A percentile compares a stretch with the other conserved stretches of the same genome.
phyloP scores from a whole-genome alignment of 1,140 invertebrate genomes.

The Pseudomyrmex flavicornis region DNA sequence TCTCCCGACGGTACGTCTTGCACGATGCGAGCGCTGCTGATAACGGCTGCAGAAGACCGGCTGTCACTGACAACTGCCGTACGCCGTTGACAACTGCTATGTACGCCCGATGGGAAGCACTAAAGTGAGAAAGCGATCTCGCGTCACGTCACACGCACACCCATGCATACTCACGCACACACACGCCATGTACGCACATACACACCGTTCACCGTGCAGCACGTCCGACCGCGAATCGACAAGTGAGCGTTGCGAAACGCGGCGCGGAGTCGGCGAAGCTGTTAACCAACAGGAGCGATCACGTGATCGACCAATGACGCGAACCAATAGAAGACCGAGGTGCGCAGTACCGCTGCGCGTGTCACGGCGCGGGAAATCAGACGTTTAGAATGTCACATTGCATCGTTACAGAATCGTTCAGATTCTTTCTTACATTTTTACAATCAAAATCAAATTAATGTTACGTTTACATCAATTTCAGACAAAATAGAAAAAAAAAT shows the following conservation, averaged over 20 bases:
- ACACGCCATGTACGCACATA: too few relatives aligned
- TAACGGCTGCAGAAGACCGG: not conserved
- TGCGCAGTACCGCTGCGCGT: too few relatives aligned
- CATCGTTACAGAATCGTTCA: not conserved
- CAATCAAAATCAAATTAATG: not conserved
- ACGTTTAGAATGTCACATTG: conserved; percentile 4
- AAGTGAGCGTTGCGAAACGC: not conserved
- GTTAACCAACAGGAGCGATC: not conserved
- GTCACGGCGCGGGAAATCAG: conserved; percentile 2
- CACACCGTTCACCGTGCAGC: too few relatives aligned
- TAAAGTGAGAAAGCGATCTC: not conserved
- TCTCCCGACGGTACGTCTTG: not conserved
- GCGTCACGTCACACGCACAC: not conserved
- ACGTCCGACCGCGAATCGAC: conserved; percentile 6
- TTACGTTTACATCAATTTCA: too few relatives aligned
- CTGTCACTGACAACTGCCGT: conserved; percentile 26
- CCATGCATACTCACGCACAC: not conserved
- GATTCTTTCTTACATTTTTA: not conserved
- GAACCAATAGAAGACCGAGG: not conserved
- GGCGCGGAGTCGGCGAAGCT: not conserved
- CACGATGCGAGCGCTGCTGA: too few relatives aligned
- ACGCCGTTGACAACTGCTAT: not conserved
- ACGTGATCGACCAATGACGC: not conserved
- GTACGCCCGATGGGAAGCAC: not conserved
- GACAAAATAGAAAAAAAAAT: not conserved